These are phyloP conservation scores for Paelopatides confundens DNA, from an alignment of 53 echinoderm and acorn worm species.

Conservation along the genomic window DNA sequence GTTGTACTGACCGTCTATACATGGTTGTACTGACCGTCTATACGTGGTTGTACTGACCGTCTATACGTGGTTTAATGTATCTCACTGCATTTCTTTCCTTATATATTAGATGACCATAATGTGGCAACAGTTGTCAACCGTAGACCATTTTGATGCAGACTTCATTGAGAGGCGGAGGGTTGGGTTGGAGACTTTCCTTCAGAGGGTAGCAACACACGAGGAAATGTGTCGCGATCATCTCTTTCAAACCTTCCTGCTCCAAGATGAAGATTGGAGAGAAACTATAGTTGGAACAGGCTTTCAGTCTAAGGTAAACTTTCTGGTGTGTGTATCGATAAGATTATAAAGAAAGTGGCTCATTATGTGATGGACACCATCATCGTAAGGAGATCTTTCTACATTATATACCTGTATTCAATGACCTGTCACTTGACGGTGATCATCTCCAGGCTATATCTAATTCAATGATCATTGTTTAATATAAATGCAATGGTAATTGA, in stretches of 20 bases:
- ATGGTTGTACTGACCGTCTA: no score
- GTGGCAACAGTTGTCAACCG: constrained; percentile 97
- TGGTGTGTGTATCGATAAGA: no score
- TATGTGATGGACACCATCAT: no score
- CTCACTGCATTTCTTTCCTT: background rate
- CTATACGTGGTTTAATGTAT: background rate
- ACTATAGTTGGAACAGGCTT: constrained; percentile 84
- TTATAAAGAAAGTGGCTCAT: no score
- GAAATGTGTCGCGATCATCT: constrained; percentile 79
- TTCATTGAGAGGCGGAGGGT: constrained; percentile 90
- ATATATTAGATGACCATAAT: constrained; percentile 82
- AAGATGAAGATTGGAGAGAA: constrained; percentile 92
- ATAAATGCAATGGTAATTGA: no score
- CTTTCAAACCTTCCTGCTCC: constrained; percentile 88
- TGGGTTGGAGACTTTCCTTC: constrained; percentile 90
- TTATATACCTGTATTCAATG: no score
- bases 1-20: no score
- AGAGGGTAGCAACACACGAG: constrained; percentile 85
- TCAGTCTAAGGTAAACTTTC: constrained; percentile 80
- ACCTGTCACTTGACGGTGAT: no score
- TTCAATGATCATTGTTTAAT: no score
- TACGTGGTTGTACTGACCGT: no score
- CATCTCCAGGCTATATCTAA: no score
- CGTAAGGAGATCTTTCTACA: no score
- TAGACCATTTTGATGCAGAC: constrained; percentile 98